Evolutionary conservation across 2,797 vertebrate species (phyloP), one percentile per base, ranked within the genome.

Genomic region (Characodon lateralis): DNA sequence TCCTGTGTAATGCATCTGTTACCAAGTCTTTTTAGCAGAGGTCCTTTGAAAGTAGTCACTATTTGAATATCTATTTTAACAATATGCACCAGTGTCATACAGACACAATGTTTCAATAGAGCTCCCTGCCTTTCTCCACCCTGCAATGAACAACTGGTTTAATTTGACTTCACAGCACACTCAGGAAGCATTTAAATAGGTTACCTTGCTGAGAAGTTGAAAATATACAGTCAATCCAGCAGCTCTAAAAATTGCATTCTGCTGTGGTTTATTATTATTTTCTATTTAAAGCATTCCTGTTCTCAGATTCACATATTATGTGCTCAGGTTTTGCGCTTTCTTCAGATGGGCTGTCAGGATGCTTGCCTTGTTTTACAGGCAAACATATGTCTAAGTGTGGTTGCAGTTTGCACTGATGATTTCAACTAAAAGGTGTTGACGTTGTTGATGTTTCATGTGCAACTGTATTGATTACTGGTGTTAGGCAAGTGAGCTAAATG

Each of bases 121-220:
- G 51, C 61, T 65, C 31, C 31, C 65, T 41, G 26, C 53, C 61
- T 41, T 73, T 71, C 72, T 16, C 65, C 53, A 71, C 63, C 16
- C 65, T 26, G n/a, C 39, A 31, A 8, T 55, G 48, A 73, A 63
- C 31, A 72, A 63, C 20, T 53, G 68, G 59, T 74, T 74, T 74
- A 22, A 74, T 82, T 75, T 81, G 59, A 80, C 77, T 81, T 81
- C 22, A 56, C 39, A 9, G 7, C 12, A 5, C 68, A 71, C 28
- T 75, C 53, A 28, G 26, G 56, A 26, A 51, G 35, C 41, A 71
- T 65, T 79, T 48, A 77, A 69, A 50, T 56, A 68, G 58, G 48
- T 82, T 77, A 76, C 76, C 26, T 63, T 56, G 68, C 78, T 59
- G 53, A 46, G 58, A 75, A 28, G 35, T 72, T 65, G 41, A 53